Conservation (phyloP, 1,140 invertebrate genomes). For the Pantala flavescens region DNA sequence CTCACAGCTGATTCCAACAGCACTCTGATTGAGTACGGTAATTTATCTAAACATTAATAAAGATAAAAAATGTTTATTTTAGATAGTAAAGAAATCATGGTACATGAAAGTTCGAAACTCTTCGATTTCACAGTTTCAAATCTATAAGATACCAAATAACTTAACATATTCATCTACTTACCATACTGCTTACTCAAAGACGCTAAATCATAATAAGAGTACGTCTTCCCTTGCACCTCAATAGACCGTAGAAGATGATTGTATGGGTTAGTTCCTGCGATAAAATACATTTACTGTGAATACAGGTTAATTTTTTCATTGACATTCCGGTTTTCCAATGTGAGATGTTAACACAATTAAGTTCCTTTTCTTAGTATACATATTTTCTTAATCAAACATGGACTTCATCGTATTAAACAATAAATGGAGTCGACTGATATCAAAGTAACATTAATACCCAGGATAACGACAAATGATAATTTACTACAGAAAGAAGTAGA, state of each 20-base stretch:
- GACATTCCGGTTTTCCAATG: no score
- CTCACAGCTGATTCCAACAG: conserved; percentile 89
- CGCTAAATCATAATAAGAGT: not conserved
- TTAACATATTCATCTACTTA: not conserved
- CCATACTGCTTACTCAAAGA: not conserved
- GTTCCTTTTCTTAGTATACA: no score
- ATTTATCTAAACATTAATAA: conserved; percentile 43
- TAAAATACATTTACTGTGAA: not conserved
- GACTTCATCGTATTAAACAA: no score
- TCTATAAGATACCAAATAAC: not conserved
- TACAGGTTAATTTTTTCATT: no score
- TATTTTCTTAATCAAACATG: no score
- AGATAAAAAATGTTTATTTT: conserved; percentile 7
- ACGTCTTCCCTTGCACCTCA: not conserved
- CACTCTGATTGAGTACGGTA: conserved; percentile 91
- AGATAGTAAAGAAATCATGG: not conserved
- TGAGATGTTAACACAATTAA: no score
- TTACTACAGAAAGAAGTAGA: no score
- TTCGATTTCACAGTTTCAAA: not conserved
- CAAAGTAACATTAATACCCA: no score
- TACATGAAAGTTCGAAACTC: no score
- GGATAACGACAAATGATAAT: no score
- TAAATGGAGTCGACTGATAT: no score
- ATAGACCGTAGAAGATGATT: not conserved
- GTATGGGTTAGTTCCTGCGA: not conserved